A percentile compares a stretch with the other conserved stretches of the same genome.
Conservation (phyloP, 2,797 vertebrate genomes). For the Centroberyx gerrardi region DNA sequence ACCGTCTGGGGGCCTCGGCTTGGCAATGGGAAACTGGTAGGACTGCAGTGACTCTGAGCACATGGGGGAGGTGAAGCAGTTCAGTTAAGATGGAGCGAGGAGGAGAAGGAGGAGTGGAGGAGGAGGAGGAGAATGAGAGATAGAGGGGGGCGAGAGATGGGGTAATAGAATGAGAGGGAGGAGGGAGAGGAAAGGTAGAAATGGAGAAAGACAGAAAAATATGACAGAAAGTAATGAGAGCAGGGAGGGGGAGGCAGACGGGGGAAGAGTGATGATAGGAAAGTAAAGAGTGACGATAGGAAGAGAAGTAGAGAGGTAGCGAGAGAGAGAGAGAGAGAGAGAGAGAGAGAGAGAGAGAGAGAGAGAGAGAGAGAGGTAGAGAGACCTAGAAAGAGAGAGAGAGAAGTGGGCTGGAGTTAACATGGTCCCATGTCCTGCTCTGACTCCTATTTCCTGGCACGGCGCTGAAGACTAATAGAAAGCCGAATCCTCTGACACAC, state of each 20-base stretch:
- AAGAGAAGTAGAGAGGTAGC: constrained; percentile 32
- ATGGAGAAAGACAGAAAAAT: constrained; percentile 49
- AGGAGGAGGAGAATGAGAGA: constrained; percentile 27
- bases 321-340: constrained; percentile 10
- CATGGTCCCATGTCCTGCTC: constrained; percentile 38
- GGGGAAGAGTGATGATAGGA: constrained; percentile 41
- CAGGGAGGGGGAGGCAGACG: constrained; percentile 18
- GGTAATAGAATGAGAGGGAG: constrained; percentile 33
- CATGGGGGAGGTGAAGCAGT: constrained; percentile 45
- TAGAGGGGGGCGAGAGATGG: constrained; percentile 39
- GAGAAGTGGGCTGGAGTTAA: constrained; percentile 26
- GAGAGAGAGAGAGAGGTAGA: background rate
- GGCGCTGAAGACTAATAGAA: constrained; percentile 60
- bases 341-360: background rate
- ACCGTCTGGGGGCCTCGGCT: constrained; percentile 25
- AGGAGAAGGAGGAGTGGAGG: constrained; percentile 41
- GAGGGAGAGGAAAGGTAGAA: constrained; percentile 22
- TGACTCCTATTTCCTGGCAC: constrained; percentile 58
- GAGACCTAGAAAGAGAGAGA: background rate
- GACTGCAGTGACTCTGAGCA: constrained; percentile 28
- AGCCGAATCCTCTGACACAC: constrained; percentile 57
- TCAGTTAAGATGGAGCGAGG: constrained; percentile 15
- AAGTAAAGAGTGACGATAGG: constrained; percentile 45
- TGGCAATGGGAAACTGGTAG: constrained; percentile 26
- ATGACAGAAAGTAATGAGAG: constrained; percentile 56